Evolutionary conservation across 2,888 invertebrate genomes (phyloP).

Genomic region (Machimus rusticus): DNA sequence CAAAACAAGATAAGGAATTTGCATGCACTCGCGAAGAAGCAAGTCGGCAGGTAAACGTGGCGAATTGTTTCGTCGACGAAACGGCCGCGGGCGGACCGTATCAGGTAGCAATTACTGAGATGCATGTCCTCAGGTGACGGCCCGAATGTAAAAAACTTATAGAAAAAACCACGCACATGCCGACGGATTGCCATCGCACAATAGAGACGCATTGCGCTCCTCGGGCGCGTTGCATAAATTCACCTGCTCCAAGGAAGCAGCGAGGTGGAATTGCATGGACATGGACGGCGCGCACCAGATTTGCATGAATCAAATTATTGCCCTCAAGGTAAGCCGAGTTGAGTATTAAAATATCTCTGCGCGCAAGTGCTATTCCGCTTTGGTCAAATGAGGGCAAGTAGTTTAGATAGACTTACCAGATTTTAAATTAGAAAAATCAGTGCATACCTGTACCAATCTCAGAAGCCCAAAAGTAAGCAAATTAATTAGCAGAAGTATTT

Average conservation of each 20-base stretch:
- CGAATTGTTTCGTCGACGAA: background rate
- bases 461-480: no score
- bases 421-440: background rate
- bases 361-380: background rate
- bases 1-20: background rate
- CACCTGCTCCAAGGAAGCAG: background rate
- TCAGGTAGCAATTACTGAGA: slow-evolving; percentile 3
- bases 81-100: background rate
- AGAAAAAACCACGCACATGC: background rate
- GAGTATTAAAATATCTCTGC: background rate
- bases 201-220: background rate
- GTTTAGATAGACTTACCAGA: background rate
- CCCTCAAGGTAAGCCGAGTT: background rate
- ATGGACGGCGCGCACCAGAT: background rate
- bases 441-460: no score
- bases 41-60: background rate
- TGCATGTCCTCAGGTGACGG: background rate
- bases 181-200: background rate
- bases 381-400: background rate
- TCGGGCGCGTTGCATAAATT: background rate
- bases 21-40: background rate
- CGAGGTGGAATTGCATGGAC: background rate
- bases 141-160: background rate
- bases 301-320: background rate
- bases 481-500: no score